phyloP scores from a whole-genome alignment of 2,113 vertebrate species.

The Nymphicus hollandicus region DNA sequence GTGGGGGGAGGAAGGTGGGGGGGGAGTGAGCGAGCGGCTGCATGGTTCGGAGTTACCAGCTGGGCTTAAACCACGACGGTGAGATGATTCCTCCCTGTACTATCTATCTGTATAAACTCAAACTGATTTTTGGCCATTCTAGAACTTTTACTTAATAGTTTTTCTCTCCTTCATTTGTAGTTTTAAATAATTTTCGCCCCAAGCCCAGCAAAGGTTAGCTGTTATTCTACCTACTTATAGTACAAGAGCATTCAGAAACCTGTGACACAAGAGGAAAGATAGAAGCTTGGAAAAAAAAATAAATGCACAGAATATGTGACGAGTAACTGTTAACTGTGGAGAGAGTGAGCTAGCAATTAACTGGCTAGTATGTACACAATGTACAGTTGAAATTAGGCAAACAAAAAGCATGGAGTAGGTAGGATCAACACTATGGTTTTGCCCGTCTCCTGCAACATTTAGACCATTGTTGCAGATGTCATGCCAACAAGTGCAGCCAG shows the following conservation, averaged over 20 bases:
- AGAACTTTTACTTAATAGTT: background rate
- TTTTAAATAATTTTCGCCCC: fast-evolving
- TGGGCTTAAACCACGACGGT: too few species aligned
- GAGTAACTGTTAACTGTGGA: background rate
- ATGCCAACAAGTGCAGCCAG: background rate
- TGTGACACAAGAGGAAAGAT: background rate
- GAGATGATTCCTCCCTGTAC: background rate
- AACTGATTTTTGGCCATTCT: background rate
- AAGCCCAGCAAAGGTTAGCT: background rate
- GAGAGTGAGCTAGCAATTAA: background rate
- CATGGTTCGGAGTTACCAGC: too few species aligned
- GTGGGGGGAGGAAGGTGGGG: too few species aligned
- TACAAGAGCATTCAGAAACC: background rate
- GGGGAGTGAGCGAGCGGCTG: too few species aligned
- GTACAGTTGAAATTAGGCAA: background rate
- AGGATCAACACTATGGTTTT: background rate
- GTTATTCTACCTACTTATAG: background rate
- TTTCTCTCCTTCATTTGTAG: background rate
- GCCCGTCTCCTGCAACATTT: background rate
- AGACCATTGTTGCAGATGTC: background rate
- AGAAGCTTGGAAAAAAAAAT: background rate
- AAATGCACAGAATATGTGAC: background rate
- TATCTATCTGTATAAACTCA: background rate
- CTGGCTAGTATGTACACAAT: background rate
- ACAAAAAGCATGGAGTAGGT: background rate